Base-by-base conservation (phyloP, 2,797 vertebrate species). In the Eulemur coronatus region DNA sequence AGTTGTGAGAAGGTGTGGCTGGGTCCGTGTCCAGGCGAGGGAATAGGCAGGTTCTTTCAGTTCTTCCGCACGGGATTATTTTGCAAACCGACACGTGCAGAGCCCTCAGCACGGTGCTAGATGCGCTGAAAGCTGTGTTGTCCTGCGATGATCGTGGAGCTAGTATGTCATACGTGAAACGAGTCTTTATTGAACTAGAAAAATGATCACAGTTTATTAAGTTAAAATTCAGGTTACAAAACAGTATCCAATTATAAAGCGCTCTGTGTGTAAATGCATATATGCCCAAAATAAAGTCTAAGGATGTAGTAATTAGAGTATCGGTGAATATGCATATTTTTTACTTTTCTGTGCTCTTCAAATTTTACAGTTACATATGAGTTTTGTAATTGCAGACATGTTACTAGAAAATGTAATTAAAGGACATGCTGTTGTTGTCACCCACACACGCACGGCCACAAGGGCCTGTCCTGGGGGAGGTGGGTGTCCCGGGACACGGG, bases 91-190 rank as follows among this genome's bases (percentile, higher is more conserved):
- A 13, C 4, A n/a, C 4, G 3, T 0, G 7, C 48, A 24, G 28
- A 67, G 81, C 35, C 72, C 17, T 17, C 4, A 5, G 69, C 18
- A 11, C 30, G 4, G 30, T 0, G 13, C 17, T 3, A 20, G 41
- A 5, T 69, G 1, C 38, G 57, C 35, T 11, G 1, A 12, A 57
- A 61, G 61, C 80, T 14, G 18, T 10, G 1, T 15, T 22, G 2
- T 48, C 30, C 50, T 52, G 30, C 0, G 0, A 20, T 48, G 10
- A 4, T 33, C 9, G 9, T 7, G 28, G 24, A 92, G 61, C 65
- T 3, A 1, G 5, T 4, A 6, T 22, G 3, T 28, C 48, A 0
- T 7, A 0, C 4, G 50, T 7, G 55, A 57, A 28, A 22, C 9
- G 24, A 11, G 14, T 43, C 65, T 11, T 55, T 9, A 12, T 11